phyloP scores from a whole-genome alignment of 2,113 vertebrate genomes.

The Tenebrosternarchus preto region DNA sequence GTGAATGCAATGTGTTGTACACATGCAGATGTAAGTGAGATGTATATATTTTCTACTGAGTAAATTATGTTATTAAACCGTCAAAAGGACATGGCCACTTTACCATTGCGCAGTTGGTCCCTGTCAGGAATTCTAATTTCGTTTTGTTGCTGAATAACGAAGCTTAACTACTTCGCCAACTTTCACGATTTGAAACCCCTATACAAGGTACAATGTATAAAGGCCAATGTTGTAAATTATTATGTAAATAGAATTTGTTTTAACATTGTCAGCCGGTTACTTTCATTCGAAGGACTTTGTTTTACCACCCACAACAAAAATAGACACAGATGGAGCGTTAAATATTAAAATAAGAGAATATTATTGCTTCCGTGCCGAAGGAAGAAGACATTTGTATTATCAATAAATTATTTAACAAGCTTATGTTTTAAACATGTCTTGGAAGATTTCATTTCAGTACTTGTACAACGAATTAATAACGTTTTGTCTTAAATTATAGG shows the following conservation, averaged over 20 bases:
- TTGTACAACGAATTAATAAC: neutral
- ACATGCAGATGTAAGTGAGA: constrained; percentile 78
- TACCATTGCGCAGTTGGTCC: constrained; percentile 39
- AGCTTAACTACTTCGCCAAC: constrained; percentile 68
- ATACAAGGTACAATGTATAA: constrained; percentile 56
- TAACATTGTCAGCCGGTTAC: constrained; percentile 55
- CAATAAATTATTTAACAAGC: constrained; percentile 97
- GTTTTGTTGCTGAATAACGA: constrained; percentile 58
- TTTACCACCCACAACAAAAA: constrained; percentile 62
- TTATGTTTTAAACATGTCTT: constrained; percentile 62
- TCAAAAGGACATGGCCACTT: constrained; percentile 65
- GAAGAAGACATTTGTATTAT: constrained; percentile 85
- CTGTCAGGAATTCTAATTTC: constrained; percentile 53
- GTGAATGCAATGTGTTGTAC: constrained; percentile 75
- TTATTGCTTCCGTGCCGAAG: constrained; percentile 76
- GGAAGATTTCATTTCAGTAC: constrained; percentile 47
- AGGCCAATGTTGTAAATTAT: constrained; percentile 82
- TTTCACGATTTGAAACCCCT: constrained; percentile 70
- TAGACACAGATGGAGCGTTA: constrained; percentile 59
- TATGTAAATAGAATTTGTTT: constrained; percentile 73
- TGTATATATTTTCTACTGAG: constrained; percentile 96
- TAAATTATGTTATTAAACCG: constrained; percentile 87
- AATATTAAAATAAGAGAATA: constrained; percentile 72
- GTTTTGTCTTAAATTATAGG: neutral
- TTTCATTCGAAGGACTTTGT: constrained; percentile 59